phyloP scores from a whole-genome alignment of 2,113 vertebrate genomes.

The Pristiophorus japonicus region DNA sequence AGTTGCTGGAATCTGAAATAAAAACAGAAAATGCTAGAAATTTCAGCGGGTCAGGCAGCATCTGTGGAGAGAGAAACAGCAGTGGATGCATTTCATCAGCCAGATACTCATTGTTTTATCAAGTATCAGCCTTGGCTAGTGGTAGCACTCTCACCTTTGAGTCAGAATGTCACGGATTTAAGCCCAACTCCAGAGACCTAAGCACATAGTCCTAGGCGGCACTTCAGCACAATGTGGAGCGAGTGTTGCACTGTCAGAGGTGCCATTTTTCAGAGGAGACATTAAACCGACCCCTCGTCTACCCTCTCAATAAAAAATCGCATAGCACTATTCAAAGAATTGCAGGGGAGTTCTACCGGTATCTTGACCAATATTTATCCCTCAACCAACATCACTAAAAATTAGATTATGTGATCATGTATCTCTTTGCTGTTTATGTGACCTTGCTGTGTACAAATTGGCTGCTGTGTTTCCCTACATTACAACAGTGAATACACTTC shows the following conservation, averaged over 20 bases:
- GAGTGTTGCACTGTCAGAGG: neutral
- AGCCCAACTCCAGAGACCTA: neutral
- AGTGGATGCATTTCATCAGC: neutral
- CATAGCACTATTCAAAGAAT: too few relatives aligned
- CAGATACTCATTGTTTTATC: neutral
- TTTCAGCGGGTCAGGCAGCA: too few relatives aligned
- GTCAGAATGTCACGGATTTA: neutral
- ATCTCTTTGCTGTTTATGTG: neutral
- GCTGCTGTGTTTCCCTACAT: neutral
- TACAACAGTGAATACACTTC: neutral
- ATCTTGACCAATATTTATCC: neutral
- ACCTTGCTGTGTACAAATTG: neutral
- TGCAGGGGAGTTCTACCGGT: neutral
- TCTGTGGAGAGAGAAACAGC: too few relatives aligned
- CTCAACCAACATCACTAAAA: neutral
- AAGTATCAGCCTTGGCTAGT: neutral
- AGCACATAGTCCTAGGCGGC: neutral
- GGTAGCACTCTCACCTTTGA: neutral
- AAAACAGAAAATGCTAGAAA: too few relatives aligned
- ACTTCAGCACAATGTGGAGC: neutral
- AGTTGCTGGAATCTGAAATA: too few relatives aligned
- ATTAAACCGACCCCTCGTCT: neutral
- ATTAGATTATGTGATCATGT: neutral
- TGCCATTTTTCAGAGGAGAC: too few relatives aligned
- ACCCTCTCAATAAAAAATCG: too few relatives aligned